Conservation (phyloP, 1,140 invertebrate genomes). For the Heliothis virescens region DNA sequence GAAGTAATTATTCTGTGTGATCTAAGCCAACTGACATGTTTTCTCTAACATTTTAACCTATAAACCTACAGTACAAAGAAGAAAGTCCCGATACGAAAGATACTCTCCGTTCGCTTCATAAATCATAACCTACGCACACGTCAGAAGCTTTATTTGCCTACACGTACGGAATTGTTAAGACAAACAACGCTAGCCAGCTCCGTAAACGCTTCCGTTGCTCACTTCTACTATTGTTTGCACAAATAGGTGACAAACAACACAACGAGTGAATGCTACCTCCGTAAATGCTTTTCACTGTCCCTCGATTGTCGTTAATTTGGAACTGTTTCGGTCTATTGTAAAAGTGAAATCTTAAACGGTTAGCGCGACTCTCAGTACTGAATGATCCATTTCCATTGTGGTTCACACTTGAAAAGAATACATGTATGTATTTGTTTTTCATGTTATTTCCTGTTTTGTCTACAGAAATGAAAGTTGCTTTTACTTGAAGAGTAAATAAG, state of each 20-base stretch:
- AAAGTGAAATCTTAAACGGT: conserved; percentile 65
- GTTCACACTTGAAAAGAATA: conserved; percentile 36
- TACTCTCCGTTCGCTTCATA: conserved; percentile 38
- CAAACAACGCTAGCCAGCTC: conserved; percentile 40
- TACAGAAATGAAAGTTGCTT: no score
- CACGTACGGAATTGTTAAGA: conserved; percentile 41
- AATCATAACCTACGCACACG: conserved; percentile 31
- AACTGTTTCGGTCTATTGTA: conserved; percentile 63
- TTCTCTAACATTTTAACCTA: neutral
- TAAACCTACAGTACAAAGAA: conserved; percentile 29
- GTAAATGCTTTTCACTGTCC: conserved; percentile 64
- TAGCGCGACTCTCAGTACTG: conserved; percentile 49
- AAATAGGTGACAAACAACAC: conserved; percentile 66
- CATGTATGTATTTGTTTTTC: conserved; percentile 10
- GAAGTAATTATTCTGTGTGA: neutral
- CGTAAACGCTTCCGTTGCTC: conserved; percentile 59
- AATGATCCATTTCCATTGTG: conserved; percentile 48
- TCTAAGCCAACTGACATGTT: neutral
- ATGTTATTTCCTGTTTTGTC: neutral
- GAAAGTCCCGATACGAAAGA: conserved; percentile 48
- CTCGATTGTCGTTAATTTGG: conserved; percentile 66
- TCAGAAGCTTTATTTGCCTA: conserved; percentile 46
- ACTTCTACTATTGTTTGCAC: conserved; percentile 62
- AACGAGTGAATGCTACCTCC: conserved; percentile 50
- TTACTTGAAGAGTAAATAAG: neutral